These are phyloP conservation scores for Tapera naevia DNA, from an alignment of 2,797 vertebrate species.

Conservation along the genomic window DNA sequence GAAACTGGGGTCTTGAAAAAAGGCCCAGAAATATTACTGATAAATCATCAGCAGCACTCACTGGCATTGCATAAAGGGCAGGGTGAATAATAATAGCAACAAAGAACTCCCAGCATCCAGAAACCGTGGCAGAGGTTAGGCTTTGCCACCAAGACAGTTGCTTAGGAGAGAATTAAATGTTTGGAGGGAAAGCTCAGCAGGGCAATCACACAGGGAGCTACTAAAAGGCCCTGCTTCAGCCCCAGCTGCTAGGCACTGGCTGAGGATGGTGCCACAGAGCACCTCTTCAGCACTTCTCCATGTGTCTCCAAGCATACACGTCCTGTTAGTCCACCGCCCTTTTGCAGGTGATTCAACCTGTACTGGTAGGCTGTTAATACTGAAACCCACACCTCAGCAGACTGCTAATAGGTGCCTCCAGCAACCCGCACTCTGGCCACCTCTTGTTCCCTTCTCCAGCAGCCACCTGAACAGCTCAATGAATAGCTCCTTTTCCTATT, in stretches of 20 bases:
- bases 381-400: background rate
- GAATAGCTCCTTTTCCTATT: background rate
- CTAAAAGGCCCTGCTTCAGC: background rate
- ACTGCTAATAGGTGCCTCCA: background rate
- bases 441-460: background rate
- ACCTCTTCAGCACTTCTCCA: background rate
- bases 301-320: background rate
- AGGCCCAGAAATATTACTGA: background rate
- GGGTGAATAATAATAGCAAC: slow-evolving; percentile 28
- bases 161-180: background rate
- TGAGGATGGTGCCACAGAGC: background rate
- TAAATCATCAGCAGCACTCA: background rate
- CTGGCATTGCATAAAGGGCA: slow-evolving; percentile 26
- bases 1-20: background rate
- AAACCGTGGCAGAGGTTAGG: background rate
- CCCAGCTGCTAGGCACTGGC: background rate
- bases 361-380: background rate
- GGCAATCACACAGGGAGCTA: background rate
- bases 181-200: background rate
- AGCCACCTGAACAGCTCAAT: background rate
- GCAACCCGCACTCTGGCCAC: background rate
- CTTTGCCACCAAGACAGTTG: background rate
- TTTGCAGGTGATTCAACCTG: background rate
- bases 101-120: slow-evolving; percentile 32
- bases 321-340: background rate